These are phyloP conservation scores for Selene dorsalis DNA, from an alignment of 2,797 vertebrate species.

Conservation along the genomic window DNA sequence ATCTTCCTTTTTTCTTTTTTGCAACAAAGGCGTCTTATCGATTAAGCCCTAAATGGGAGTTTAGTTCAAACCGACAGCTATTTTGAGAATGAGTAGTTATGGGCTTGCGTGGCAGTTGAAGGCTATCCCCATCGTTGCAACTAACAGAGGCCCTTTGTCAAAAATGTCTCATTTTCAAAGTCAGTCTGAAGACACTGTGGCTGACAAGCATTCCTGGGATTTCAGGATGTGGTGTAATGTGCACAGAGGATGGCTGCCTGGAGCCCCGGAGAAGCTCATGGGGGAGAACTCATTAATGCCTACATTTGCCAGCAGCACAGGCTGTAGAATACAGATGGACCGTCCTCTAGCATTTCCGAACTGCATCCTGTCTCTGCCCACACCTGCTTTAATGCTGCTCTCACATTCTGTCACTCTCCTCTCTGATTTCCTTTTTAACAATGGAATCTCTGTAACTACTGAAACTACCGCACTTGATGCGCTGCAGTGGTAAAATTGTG, in stretches of 20 bases:
- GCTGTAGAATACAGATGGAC: slow-evolving; percentile 75
- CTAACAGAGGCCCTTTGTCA: slow-evolving; percentile 79
- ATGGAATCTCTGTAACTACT: slow-evolving; percentile 40
- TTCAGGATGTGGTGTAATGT: slow-evolving; percentile 83
- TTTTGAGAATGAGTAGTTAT: slow-evolving; percentile 48
- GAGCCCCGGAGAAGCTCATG: slow-evolving; percentile 59
- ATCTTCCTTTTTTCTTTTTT: slow-evolving; percentile 13
- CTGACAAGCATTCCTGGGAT: slow-evolving; percentile 79
- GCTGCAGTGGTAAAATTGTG: background rate
- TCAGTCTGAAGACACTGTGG: slow-evolving; percentile 70
- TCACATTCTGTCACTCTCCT: slow-evolving; percentile 67
- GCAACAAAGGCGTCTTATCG: background rate
- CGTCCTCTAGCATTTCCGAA: slow-evolving; percentile 68
- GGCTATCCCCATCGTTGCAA: slow-evolving; percentile 48
- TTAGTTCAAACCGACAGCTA: slow-evolving; percentile 7
- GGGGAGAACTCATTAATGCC: slow-evolving; percentile 76
- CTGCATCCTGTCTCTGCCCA: slow-evolving; percentile 70
- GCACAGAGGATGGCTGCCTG: slow-evolving; percentile 66
- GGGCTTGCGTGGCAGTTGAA: slow-evolving; percentile 43
- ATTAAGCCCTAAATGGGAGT: background rate
- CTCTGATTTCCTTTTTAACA: slow-evolving; percentile 62
- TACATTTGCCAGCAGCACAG: slow-evolving; percentile 72
- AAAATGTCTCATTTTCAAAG: slow-evolving; percentile 68
- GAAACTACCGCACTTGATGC: slow-evolving; percentile 16
- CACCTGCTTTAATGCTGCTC: slow-evolving; percentile 65